A percentile compares a stretch with the other conserved stretches of the same genome.
phyloP scores from a whole-genome alignment of 2,797 vertebrate species.

The Cirrhinus molitorella region DNA sequence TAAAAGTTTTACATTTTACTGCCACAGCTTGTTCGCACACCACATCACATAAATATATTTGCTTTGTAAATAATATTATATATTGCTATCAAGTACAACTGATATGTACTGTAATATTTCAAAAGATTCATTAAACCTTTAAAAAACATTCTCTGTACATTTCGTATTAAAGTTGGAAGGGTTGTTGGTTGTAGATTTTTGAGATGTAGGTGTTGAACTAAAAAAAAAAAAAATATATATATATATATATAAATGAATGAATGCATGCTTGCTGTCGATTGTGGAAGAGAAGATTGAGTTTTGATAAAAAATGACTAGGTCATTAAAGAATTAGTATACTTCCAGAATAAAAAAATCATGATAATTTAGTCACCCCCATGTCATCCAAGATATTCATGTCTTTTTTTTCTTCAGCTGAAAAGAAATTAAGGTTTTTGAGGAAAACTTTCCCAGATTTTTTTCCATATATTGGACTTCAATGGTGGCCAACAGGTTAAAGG shows the following conservation, averaged over 20 bases:
- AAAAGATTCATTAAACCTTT: constrained; percentile 47
- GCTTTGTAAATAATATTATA: constrained; percentile 58
- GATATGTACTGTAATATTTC: constrained; percentile 20
- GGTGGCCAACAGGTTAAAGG: no score
- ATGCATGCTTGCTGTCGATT: background rate
- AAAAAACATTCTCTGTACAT: background rate
- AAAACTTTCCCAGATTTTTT: no score
- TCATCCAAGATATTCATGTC: no score
- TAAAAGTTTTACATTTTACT: background rate
- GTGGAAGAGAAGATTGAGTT: background rate
- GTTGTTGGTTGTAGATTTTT: background rate
- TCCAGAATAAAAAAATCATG: no score
- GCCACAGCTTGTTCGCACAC: background rate
- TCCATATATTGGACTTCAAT: no score
- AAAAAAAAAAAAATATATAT: no score
- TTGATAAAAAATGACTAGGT: background rate
- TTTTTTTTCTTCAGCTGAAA: no score
- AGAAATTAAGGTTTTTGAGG: no score
- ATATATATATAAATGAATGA: no score
- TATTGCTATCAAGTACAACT: constrained; percentile 37
- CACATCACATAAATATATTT: constrained; percentile 9
- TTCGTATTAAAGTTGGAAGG: background rate
- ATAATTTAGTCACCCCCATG: no score
- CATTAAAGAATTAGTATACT: background rate
- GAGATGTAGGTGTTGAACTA: background rate